phyloP scores from a whole-genome alignment of 2,888 invertebrate genomes.

The Campoletis raptor region DNA sequence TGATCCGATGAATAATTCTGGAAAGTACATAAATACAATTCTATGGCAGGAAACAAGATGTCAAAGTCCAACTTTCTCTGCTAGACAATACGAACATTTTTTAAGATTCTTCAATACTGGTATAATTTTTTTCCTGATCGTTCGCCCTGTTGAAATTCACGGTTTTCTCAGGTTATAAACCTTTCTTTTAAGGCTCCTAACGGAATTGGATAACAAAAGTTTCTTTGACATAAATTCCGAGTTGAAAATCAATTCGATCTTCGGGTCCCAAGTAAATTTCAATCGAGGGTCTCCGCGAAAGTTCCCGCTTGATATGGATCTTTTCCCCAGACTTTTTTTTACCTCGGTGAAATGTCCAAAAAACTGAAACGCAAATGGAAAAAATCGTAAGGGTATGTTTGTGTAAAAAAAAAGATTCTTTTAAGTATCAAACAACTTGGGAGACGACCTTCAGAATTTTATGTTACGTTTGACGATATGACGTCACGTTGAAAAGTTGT shows the following conservation, averaged over 20 bases:
- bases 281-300: constrained; percentile 3
- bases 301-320: neutral
- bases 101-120: neutral
- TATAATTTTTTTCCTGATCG: neutral
- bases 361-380: neutral
- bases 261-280: neutral
- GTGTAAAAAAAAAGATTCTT: neutral
- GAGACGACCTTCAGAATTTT: neutral
- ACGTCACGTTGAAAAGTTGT: constrained; percentile 9
- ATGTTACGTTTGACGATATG: neutral
- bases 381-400: neutral
- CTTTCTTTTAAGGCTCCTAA: neutral
- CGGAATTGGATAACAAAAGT: neutral
- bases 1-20: neutral
- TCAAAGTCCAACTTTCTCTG: neutral
- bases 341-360: neutral
- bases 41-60: neutral
- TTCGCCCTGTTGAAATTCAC: neutral
- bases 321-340: constrained; percentile 1
- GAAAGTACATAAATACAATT: neutral
- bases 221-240: neutral
- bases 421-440: neutral
- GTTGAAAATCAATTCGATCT: neutral
- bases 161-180: neutral
- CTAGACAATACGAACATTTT: neutral